These are phyloP conservation scores for Liolophura sinensis DNA, from an alignment of 1,140 invertebrate species.

Conservation along the genomic window DNA sequence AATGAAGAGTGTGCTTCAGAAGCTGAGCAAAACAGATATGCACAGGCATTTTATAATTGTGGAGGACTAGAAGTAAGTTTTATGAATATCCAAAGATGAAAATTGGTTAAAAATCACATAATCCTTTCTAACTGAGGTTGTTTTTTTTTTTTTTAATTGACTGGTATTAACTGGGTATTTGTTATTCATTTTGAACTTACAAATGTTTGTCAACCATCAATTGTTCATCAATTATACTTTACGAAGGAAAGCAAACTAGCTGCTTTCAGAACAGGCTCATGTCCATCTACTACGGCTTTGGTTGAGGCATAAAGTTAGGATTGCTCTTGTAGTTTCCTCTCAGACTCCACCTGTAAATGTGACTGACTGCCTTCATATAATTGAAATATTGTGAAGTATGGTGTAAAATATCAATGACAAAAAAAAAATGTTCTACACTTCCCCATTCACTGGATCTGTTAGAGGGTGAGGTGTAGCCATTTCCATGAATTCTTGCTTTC, in stretches of 20 bases:
- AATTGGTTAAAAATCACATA: neutral
- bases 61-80: conserved; percentile 48
- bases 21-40: conserved; percentile 52
- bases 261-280: neutral
- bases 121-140: neutral
- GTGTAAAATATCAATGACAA: no score
- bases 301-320: no score
- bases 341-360: no score
- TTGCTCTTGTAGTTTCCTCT: no score
- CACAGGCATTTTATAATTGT: conserved; percentile 42
- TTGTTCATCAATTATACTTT: neutral
- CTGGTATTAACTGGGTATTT: neutral
- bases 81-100: no score
- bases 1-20: conserved; percentile 44
- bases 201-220: neutral
- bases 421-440: no score
- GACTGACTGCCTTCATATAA: no score
- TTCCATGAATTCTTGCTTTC: no score
- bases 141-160: neutral
- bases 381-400: no score
- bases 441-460: no score
- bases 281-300: neutral
- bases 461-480: no score
- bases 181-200: neutral
- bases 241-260: neutral